Evolutionary conservation across 2,113 vertebrate species (phyloP).

Genomic region (Zosterops pallidus): DNA sequence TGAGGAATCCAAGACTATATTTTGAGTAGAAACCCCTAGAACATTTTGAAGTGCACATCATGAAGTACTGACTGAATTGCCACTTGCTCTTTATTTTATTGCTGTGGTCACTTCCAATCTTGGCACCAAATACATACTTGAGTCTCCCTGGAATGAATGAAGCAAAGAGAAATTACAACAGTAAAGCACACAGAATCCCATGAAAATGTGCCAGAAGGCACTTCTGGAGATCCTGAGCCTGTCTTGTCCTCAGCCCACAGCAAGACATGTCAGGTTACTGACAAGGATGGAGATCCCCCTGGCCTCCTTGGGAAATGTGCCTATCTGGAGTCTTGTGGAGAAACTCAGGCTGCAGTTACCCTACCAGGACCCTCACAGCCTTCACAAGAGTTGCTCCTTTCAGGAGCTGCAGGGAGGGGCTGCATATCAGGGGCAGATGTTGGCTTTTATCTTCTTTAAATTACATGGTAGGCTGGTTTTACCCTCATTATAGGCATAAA

Average conservation of each 20-base stretch:
- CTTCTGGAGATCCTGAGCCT: neutral
- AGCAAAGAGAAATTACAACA: neutral
- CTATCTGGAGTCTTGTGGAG: neutral
- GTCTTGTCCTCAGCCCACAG: neutral
- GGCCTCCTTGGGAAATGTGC: neutral
- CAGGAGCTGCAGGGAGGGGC: neutral
- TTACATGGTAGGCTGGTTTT: neutral
- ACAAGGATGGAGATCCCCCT: rapidly evolving
- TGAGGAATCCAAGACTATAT: neutral
- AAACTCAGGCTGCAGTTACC: neutral
- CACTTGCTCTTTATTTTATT: neutral
- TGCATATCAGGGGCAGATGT: neutral
- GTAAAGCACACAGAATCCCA: neutral
- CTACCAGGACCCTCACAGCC: neutral
- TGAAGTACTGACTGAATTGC: neutral
- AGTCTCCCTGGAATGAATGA: neutral
- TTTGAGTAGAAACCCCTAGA: neutral
- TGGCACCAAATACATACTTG: neutral
- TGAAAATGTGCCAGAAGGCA: neutral
- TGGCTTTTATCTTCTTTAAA: neutral
- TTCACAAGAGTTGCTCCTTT: neutral
- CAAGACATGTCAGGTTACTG: neutral
- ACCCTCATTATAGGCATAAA: neutral
- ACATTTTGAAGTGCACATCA: neutral
- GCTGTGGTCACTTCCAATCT: neutral